Base-by-base conservation (phyloP, 2,888 invertebrate species). In the Sarcophaga rosellei region DNA sequence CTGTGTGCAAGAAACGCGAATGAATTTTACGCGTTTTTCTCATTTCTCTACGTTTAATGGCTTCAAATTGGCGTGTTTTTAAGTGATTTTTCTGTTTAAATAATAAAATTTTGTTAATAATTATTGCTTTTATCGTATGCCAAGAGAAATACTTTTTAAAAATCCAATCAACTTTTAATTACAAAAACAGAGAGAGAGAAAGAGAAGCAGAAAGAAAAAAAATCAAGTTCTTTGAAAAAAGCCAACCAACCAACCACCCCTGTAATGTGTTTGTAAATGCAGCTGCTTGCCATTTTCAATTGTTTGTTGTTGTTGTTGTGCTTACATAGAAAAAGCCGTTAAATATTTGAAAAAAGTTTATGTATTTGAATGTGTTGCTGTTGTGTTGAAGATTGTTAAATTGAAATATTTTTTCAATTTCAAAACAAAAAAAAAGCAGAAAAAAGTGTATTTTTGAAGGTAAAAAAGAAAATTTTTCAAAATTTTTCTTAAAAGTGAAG, bases 401-500 rank as follows among this genome's bases (percentile, higher is more conserved):
- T 35, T 35, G 35, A 35, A 35, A 35, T 35, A 35, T 35, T 35
- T 35, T 35, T 35, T 15, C 12, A 53, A 53, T 53, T 17, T 15
- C 4, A 53, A 53, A 53, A 15, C 17, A 53, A 12, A 15, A 53
- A 4, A 53, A 17, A 53, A 53, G 12, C 17, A 53, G 10, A 17
- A 1, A 17, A 53, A 5, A 53, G 12, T 53, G 12, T 53, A 53
- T 53, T 53, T 12, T 53, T 12, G 12, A 15, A 15, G 12, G 15
- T 6, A 11, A n/a, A 23, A 63, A 70, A 35, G 35, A 35, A 81
- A 88, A 74, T 62, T 72, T 62, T 69, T 84, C 91, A 91, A 90
- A 59, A 91, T 91, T 91, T 91, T 89, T 88, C 87, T 91, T 45
- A 90, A 90, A 89, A 88, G 88, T 85, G 86, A 77, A 69, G 86